Evolutionary conservation across 1,140 invertebrate genomes (phyloP).

Genomic region (Drosophila hydei): DNA sequence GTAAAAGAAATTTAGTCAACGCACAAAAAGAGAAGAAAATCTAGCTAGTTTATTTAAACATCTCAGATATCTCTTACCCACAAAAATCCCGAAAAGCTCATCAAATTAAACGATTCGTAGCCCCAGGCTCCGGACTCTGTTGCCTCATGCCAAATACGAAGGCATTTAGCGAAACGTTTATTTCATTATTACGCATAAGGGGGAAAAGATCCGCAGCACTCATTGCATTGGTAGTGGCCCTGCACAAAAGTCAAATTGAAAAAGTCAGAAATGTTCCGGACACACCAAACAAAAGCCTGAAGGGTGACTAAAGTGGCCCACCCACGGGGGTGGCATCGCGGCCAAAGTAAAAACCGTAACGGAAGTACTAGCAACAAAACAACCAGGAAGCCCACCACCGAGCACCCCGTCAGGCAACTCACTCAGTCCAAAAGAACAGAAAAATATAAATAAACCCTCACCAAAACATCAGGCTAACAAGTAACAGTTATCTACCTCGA

Average conservation of each 20-base stretch:
- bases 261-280: constrained; percentile 71
- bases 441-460: constrained; percentile 12
- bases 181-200: constrained; percentile 79
- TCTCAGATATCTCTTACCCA: too few species aligned
- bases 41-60: too few species aligned
- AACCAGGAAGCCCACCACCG: constrained; percentile 49
- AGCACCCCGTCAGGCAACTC: constrained; percentile 12
- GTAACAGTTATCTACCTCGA: neutral
- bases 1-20: too few species aligned
- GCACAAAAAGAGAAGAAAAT: too few species aligned
- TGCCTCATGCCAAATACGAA: constrained; percentile 60
- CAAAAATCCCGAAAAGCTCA: constrained; percentile 46
- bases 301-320: constrained; percentile 44
- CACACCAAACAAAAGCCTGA: constrained; percentile 24
- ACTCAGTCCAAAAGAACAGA: constrained; percentile 1
- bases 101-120: constrained; percentile 69
- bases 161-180: constrained; percentile 83
- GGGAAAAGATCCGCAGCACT: constrained; percentile 36
- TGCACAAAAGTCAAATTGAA: constrained; percentile 73
- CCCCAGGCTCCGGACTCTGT: constrained; percentile 17
- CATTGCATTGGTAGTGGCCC: constrained; percentile 18
- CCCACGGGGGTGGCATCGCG: constrained; percentile 52
- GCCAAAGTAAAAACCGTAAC: constrained; percentile 69
- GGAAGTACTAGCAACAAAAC: constrained; percentile 58
- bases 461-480: constrained; percentile 27